phyloP scores from a whole-genome alignment of 2,888 invertebrate species.

The Drosophila neotestacea region DNA sequence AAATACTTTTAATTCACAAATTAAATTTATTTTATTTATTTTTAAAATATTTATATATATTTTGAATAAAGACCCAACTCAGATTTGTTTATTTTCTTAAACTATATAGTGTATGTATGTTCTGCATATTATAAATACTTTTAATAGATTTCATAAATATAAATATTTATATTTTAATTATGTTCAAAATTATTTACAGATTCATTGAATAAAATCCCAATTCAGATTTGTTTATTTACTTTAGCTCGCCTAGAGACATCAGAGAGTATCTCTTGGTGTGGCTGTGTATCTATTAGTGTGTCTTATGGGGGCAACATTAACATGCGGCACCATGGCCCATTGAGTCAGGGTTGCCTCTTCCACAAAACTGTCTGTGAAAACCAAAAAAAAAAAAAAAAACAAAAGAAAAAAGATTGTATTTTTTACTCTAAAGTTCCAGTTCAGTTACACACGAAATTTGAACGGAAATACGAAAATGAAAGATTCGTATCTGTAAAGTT shows the following conservation, averaged over 20 bases:
- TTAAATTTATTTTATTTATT: too few relatives aligned
- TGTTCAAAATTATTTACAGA: too few relatives aligned
- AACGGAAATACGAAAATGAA: slow-evolving; percentile 79
- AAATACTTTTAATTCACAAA: neutral
- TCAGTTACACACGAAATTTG: slow-evolving; percentile 72
- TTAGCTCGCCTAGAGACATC: neutral
- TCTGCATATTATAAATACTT: neutral
- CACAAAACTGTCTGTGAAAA: slow-evolving; percentile 45
- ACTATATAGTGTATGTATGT: too few relatives aligned
- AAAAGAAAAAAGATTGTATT: slow-evolving; percentile 25
- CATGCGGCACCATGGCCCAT: slow-evolving; percentile 51
- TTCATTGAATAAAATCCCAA: too few relatives aligned
- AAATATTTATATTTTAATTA: too few relatives aligned
- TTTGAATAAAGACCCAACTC: too few relatives aligned
- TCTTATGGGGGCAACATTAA: slow-evolving; percentile 47
- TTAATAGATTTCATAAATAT: too few relatives aligned
- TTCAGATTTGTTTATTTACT: neutral
- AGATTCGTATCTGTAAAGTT: slow-evolving; percentile 76
- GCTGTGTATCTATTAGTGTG: neutral
- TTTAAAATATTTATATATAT: too few relatives aligned
- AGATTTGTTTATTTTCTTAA: neutral
- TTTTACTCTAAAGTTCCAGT: slow-evolving; percentile 60
- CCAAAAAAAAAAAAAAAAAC: slow-evolving; percentile 19
- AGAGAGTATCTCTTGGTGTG: slow-evolving; percentile 3
- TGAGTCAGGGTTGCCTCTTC: slow-evolving; percentile 17